Evolutionary conservation across 2,113 vertebrate genomes (phyloP), one percentile per base, ranked within the genome.

Genomic region (Hassar affinis): DNA sequence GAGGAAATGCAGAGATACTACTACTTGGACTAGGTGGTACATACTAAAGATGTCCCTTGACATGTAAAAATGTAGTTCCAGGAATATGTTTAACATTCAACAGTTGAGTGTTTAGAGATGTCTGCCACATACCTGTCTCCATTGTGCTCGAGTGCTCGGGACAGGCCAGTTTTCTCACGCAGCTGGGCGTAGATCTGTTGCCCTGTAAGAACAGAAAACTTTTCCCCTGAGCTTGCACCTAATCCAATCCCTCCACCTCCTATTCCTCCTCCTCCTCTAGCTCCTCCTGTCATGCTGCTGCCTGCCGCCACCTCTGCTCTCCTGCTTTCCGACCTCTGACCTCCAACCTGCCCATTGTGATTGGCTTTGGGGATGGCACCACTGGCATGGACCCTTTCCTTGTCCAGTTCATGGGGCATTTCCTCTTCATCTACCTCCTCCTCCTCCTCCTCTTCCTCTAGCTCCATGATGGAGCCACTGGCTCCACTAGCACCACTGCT

Each of bases 391-490:
- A 90, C 90, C 82, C 89, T 92, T 86, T 93, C 93, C 72, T 86
- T 90, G 7, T 30, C 79, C 49, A 82, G 88, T 86, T 93, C 91
- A 45, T 86, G 91, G 90, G 96, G 95, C 91, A 93, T 94, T 87
- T 94, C 94, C 90, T 95, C 94, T 89, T 95, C 96, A 87, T 94
- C 94, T 89, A 96, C 89, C 89, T 84, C 84, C 83, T 93, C 92
- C 88, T 98, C 97, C 94, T 96, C 96, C 93, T 98, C 96, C 90
- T 98, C 98, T 92, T 98, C 97, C 88, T 96, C 96, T 89, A 98
- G 92, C 91, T 98, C 97, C 95, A 97, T 92, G 86, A 95, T 95
- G 85, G 98, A 97, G 91, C 97, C 91, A 6, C 94, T 94, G 81
- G 94, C 92, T 45, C 95, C 96, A 86, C 93, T 94, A 82, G 93